These are phyloP conservation scores for Forbesichthys agassizii DNA, from an alignment of 2,113 vertebrate genomes.

Conservation along the genomic window DNA sequence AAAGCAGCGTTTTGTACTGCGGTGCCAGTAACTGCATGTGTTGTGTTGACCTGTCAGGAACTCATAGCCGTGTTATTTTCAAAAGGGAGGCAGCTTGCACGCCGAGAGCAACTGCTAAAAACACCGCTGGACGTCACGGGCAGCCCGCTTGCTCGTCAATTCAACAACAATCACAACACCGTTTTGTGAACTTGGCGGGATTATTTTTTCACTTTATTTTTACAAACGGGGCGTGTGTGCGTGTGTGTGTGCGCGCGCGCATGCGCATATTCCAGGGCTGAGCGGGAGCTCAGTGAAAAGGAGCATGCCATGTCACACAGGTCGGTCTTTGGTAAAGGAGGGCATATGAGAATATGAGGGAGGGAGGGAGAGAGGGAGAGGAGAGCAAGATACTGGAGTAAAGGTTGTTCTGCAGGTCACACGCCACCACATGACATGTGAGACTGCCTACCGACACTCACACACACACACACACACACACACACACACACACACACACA, in stretches of 20 bases:
- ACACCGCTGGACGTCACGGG: conserved; percentile 39
- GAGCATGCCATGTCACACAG: conserved; percentile 41
- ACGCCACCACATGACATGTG: conserved; percentile 70
- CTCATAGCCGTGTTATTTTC: background rate
- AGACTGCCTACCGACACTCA: conserved; percentile 67
- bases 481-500: conserved; percentile 4
- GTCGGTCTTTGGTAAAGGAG: conserved; percentile 34
- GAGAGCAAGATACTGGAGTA: conserved; percentile 40
- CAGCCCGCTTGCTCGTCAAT: conserved; percentile 45
- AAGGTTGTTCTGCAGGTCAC: conserved; percentile 68
- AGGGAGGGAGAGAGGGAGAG: background rate
- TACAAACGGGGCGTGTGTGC: conserved; percentile 40
- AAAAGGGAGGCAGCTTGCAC: conserved; percentile 20
- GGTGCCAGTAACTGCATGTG: conserved; percentile 22
- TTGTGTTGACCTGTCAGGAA: conserved; percentile 40
- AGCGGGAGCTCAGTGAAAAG: conserved; percentile 6
- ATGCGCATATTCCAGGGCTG: background rate
- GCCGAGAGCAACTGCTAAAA: conserved; percentile 39
- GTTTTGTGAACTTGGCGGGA: conserved; percentile 61
- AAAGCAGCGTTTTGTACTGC: conserved; percentile 13
- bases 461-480: conserved; percentile 36
- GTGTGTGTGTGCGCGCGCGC: background rate
- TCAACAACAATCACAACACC: conserved; percentile 47
- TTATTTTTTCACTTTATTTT: conserved; percentile 30
- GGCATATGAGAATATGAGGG: background rate